Percentiles rank a stretch among this genome's conserved stretches.
Evolutionary conservation across 2,113 vertebrate genomes (phyloP).

Genomic region (Sisor rabdophorus): DNA sequence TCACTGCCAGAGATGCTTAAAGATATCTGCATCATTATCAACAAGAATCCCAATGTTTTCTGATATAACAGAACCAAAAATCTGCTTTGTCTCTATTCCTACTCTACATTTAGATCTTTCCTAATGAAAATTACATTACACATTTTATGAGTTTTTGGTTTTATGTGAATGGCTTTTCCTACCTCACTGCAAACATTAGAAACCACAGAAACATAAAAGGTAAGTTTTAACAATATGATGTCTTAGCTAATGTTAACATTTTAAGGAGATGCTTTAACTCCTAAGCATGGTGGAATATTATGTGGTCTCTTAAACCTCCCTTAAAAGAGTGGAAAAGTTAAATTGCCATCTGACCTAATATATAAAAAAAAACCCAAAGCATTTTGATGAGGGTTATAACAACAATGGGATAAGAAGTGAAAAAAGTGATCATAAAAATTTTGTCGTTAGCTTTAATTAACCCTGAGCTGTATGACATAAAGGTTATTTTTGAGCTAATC

Average conservation of each 20-base stretch:
- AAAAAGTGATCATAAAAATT: constrained; percentile 41
- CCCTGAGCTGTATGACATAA: constrained; percentile 28
- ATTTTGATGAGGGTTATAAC: constrained; percentile 36
- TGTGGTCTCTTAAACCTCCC: constrained; percentile 32
- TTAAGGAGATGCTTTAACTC: constrained; percentile 2
- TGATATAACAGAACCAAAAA: too few relatives aligned
- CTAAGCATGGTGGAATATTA: neutral
- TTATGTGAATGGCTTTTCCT: neutral
- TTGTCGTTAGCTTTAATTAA: constrained; percentile 37
- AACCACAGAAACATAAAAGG: constrained; percentile 25
- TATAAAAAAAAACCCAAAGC: constrained; percentile 48
- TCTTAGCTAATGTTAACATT: constrained; percentile 15
- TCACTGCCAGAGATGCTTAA: too few relatives aligned
- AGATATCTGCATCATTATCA: too few relatives aligned
- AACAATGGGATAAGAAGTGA: constrained; percentile 32
- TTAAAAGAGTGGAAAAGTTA: constrained; percentile 41
- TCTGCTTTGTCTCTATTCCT: too few relatives aligned
- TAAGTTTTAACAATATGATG: constrained; percentile 13
- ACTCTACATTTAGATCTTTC: too few relatives aligned
- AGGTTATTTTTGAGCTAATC: constrained; percentile 36
- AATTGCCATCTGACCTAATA: constrained; percentile 43
- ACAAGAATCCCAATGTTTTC: too few relatives aligned
- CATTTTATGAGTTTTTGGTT: too few relatives aligned
- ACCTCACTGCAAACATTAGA: neutral
- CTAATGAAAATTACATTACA: too few relatives aligned